A percentile compares a stretch with the other conserved stretches of the same genome.
phyloP scores from a whole-genome alignment of 2,797 vertebrate species.

The Paguma larvata region DNA sequence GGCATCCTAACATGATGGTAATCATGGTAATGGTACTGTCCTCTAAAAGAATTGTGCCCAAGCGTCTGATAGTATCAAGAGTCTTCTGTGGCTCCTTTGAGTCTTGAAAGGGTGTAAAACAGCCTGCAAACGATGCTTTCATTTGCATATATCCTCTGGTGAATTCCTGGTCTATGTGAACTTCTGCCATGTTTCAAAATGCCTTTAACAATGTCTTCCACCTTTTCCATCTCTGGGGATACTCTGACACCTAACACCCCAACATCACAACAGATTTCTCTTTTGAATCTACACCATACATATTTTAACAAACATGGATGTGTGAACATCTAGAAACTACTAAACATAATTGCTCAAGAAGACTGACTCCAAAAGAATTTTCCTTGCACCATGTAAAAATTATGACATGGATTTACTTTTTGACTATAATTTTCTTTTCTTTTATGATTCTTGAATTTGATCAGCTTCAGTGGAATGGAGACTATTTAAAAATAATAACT shows the following conservation, averaged over 20 bases:
- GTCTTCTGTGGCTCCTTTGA: neutral
- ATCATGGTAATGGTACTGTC: fast-evolving
- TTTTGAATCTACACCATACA: neutral
- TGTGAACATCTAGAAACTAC: neutral
- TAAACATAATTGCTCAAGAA: neutral
- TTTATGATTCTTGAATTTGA: neutral
- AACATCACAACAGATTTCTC: neutral
- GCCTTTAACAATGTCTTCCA: neutral
- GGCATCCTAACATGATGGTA: neutral
- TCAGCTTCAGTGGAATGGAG: neutral
- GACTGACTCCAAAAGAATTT: neutral
- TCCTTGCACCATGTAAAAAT: neutral
- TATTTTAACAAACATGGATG: neutral
- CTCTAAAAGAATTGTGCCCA: neutral
- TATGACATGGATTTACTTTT: neutral
- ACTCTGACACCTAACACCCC: neutral
- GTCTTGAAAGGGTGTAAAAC: neutral
- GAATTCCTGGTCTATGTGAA: neutral
- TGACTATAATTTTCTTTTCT: neutral
- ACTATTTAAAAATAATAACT: neutral
- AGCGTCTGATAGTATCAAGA: neutral
- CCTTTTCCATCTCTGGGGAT: neutral
- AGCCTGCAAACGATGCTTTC: neutral
- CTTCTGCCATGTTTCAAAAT: neutral
- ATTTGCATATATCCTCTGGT: neutral